Evolutionary conservation across 1,140 invertebrate genomes (phyloP).

Genomic region (Drosophila lacteicornis): DNA sequence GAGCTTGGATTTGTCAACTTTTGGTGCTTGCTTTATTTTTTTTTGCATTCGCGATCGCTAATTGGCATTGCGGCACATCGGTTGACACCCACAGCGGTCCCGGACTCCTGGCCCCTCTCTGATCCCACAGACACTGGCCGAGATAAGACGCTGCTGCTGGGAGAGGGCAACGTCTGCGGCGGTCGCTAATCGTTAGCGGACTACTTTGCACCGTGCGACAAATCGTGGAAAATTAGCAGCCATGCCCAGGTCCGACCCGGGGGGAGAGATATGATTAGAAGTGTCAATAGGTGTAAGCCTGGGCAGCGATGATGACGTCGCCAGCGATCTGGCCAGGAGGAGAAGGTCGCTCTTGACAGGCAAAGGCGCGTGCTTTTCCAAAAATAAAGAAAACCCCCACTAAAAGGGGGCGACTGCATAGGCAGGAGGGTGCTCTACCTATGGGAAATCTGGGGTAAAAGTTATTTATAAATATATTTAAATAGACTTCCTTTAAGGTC

Average conservation of each 20-base stretch:
- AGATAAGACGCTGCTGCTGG: slow-evolving; percentile 44
- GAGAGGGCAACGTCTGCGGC: slow-evolving; percentile 30
- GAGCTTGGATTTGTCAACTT: slow-evolving; percentile 19
- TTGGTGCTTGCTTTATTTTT: not conserved
- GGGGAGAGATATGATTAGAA: slow-evolving; percentile 73
- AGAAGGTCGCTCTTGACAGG: not conserved
- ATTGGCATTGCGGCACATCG: slow-evolving; percentile 45
- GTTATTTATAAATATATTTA: too few species aligned
- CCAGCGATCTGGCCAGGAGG: slow-evolving; percentile 9
- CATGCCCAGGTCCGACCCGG: slow-evolving; percentile 33
- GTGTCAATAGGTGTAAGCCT: slow-evolving; percentile 70
- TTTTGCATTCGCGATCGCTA: slow-evolving; percentile 44
- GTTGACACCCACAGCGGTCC: slow-evolving; percentile 35
- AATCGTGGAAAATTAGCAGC: slow-evolving; percentile 39
- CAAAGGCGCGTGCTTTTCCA: slow-evolving; percentile 6
- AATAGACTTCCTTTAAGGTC: too few species aligned
- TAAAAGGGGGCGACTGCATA: not conserved
- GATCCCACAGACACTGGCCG: slow-evolving; percentile 12
- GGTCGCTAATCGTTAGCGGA: slow-evolving; percentile 54
- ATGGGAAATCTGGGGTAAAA: rapidly evolving
- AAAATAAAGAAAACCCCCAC: not conserved
- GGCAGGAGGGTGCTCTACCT: not conserved
- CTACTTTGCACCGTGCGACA: slow-evolving; percentile 50
- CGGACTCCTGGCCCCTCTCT: slow-evolving; percentile 1
- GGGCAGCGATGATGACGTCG: slow-evolving; percentile 43